Conservation (phyloP, 2,797 vertebrate genomes). For the Enteromius unitaeniatus region DNA sequence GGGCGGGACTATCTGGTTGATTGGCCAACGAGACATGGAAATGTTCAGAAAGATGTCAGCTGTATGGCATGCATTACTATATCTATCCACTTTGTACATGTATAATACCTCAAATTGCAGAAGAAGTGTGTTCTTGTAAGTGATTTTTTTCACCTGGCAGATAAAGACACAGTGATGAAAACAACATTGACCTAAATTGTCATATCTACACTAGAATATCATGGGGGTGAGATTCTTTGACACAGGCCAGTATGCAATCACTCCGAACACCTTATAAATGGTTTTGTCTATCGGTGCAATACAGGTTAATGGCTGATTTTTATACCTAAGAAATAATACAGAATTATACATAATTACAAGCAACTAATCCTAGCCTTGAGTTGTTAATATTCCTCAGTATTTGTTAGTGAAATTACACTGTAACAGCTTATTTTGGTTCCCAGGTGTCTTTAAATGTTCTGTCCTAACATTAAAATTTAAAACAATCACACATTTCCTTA, state of each 20-base stretch:
- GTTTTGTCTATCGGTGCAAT: background rate
- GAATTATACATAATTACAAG: background rate
- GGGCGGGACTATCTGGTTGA: background rate
- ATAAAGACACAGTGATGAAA: background rate
- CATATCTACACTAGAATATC: background rate
- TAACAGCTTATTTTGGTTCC: background rate
- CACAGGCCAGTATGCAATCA: background rate
- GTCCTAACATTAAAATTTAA: background rate
- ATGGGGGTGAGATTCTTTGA: background rate
- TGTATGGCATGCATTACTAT: background rate
- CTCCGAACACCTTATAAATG: background rate
- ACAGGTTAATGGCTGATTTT: background rate
- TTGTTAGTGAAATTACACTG: background rate
- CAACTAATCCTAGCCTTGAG: background rate
- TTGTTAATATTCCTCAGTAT: background rate
- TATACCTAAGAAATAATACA: background rate
- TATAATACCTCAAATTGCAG: background rate
- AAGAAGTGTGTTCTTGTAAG: background rate
- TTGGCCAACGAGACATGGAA: background rate
- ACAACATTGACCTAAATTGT: background rate
- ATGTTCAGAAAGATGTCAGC: background rate
- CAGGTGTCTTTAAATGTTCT: background rate
- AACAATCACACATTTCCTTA: background rate
- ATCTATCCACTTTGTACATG: background rate
- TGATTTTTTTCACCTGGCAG: background rate